Conservation (phyloP, 2,113 vertebrate species). For the Oreamnos americanus region DNA sequence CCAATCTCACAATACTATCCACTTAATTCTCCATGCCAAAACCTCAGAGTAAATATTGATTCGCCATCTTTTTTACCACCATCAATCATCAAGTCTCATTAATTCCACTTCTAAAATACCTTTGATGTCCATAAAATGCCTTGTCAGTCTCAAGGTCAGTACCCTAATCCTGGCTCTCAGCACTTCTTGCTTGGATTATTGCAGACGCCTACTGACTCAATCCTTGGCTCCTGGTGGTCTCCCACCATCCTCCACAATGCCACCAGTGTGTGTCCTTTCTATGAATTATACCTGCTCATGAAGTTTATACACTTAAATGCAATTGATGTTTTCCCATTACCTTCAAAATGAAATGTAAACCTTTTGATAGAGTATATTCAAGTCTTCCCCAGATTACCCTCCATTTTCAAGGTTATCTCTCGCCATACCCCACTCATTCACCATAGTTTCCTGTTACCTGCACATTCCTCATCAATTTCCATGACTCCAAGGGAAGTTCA, state of each 20-base stretch:
- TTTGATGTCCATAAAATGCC: neutral
- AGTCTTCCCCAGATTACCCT: neutral
- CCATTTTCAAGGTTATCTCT: neutral
- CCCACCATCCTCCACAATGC: neutral
- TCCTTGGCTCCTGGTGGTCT: neutral
- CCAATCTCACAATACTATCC: neutral
- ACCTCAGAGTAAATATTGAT: constrained; percentile 15
- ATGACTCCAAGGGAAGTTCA: neutral
- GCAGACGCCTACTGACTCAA: neutral
- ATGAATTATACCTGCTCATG: neutral
- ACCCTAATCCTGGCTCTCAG: neutral
- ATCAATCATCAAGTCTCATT: constrained; percentile 25
- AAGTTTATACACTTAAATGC: neutral
- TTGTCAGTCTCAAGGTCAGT: neutral
- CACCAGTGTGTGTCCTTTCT: neutral
- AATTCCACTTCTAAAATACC: constrained; percentile 33
- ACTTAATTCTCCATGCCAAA: neutral
- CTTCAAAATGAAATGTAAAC: neutral
- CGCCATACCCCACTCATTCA: neutral
- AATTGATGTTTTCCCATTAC: neutral
- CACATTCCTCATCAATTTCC: neutral
- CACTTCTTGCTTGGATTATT: neutral
- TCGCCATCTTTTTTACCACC: neutral
- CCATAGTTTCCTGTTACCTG: neutral
- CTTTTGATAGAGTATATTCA: neutral